Evolutionary conservation across 2,888 invertebrate species (phyloP).

Genomic region (Salpingus planirostris): DNA sequence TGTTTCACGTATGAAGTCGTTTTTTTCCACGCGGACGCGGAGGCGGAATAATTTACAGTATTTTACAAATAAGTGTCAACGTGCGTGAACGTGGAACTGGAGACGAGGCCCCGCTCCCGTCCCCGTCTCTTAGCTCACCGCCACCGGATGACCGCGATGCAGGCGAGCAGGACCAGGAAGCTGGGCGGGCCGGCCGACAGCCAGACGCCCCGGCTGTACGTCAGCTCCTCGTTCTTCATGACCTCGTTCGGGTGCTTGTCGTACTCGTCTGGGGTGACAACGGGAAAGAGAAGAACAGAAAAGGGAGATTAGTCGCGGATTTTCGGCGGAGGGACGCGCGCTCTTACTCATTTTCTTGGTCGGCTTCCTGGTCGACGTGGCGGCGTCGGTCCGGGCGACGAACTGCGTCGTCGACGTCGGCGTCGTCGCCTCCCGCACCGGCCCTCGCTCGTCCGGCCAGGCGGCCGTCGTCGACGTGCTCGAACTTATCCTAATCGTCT

Average conservation of each 20-base stretch:
- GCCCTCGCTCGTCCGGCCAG: conserved; percentile 45
- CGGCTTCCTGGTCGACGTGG: conserved; percentile 46
- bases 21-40: conserved; percentile 10
- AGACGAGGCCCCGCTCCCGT: conserved; percentile 15
- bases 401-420: conserved; percentile 38
- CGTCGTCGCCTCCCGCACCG: conserved; percentile 45
- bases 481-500: conserved; percentile 32
- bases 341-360: conserved; percentile 55
- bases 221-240: conserved; percentile 82
- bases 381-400: conserved; percentile 19
- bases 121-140: conserved; percentile 30
- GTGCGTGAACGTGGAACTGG: conserved; percentile 16
- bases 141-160: conserved; percentile 30
- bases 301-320: too few relatives aligned
- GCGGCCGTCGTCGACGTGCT: conserved; percentile 40
- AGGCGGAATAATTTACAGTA: conserved; percentile 12
- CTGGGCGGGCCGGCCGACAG: conserved; percentile 28
- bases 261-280: conserved; percentile 72
- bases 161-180: conserved; percentile 25
- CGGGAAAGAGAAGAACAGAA: too few relatives aligned
- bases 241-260: conserved; percentile 85
- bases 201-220: conserved; percentile 50
- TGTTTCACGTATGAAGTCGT: conserved; percentile 12
- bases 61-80: conserved; percentile 21
- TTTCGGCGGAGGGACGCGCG: too few relatives aligned